Evolutionary conservation across 2,113 vertebrate genomes (phyloP).

Genomic region (Paralichthys olivaceus): DNA sequence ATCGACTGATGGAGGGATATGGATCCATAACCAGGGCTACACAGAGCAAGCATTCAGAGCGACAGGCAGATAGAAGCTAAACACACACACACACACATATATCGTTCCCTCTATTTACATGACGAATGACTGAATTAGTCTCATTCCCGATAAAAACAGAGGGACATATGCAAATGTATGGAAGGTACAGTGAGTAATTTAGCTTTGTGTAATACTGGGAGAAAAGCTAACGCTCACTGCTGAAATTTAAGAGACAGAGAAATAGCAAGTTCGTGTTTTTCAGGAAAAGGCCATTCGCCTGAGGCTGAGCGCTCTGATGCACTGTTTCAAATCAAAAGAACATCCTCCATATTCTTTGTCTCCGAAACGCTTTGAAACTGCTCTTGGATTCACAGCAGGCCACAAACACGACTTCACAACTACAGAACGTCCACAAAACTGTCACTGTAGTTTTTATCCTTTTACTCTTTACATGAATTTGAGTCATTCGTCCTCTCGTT

Average conservation of each 20-base stretch:
- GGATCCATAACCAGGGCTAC: conserved; percentile 2
- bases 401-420: not conserved
- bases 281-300: conserved; percentile 12
- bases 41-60: not conserved
- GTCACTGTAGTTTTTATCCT: too few relatives aligned
- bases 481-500: too few relatives aligned
- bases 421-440: too few relatives aligned
- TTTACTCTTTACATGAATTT: too few relatives aligned
- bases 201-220: conserved; percentile 5
- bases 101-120: conserved; percentile 6
- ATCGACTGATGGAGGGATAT: conserved; percentile 25
- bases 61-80: conserved; percentile 3
- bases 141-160: conserved; percentile 12
- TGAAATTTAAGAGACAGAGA: conserved; percentile 28
- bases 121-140: not conserved
- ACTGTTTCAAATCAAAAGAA: conserved; percentile 26
- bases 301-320: conserved; percentile 29
- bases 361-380: not conserved
- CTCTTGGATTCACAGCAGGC: not conserved
- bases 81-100: conserved; percentile 9
- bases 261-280: conserved; percentile 16
- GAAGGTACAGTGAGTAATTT: conserved; percentile 26
- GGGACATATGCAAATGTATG: not conserved
- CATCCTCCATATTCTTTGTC: not conserved
- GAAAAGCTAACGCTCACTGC: not conserved